These are phyloP conservation scores for Lordiphosa fenestrarum DNA, from an alignment of 2,888 invertebrate species.

Conservation along the genomic window DNA sequence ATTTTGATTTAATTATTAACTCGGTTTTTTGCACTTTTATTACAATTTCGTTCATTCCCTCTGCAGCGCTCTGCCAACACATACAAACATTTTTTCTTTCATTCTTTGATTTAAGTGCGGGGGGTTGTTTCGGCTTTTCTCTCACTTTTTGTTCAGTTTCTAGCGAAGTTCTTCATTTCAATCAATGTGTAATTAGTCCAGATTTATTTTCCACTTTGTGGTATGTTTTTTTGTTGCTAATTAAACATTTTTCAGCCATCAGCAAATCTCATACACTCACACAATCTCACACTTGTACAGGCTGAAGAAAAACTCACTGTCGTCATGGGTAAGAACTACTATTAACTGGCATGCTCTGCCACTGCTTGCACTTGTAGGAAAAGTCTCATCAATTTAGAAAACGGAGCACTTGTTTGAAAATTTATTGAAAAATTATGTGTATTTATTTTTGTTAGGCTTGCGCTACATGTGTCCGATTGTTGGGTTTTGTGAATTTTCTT, in stretches of 20 bases:
- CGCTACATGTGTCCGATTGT: slow-evolving; percentile 9
- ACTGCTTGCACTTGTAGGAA: slow-evolving; percentile 43
- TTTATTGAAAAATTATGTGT: slow-evolving; percentile 25
- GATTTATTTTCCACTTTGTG: slow-evolving; percentile 32
- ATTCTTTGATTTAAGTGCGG: slow-evolving; percentile 60
- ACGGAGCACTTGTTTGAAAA: slow-evolving; percentile 47
- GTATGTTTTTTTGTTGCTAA: slow-evolving; percentile 56
- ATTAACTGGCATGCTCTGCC: slow-evolving; percentile 47
- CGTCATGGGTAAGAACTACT: slow-evolving; percentile 53
- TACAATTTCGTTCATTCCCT: slow-evolving; percentile 31
- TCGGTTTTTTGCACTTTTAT: slow-evolving; percentile 4
- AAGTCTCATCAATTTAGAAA: slow-evolving; percentile 41
- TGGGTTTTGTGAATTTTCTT: not conserved
- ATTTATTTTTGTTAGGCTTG: slow-evolving; percentile 27
- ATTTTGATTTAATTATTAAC: slow-evolving; percentile 12
- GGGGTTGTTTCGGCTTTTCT: slow-evolving; percentile 58
- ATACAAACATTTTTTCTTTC: slow-evolving; percentile 50
- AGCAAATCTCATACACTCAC: slow-evolving; percentile 51
- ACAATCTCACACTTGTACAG: slow-evolving; percentile 34
- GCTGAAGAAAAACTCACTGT: slow-evolving; percentile 61
- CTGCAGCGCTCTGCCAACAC: slow-evolving; percentile 58
- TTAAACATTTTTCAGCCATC: slow-evolving; percentile 69
- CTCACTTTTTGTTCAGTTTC: slow-evolving; percentile 14
- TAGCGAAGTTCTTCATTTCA: slow-evolving; percentile 17
- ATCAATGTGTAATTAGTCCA: slow-evolving; percentile 12